Evolutionary conservation across 2,113 vertebrate genomes (phyloP).

Genomic region (Tragulus kanchil): DNA sequence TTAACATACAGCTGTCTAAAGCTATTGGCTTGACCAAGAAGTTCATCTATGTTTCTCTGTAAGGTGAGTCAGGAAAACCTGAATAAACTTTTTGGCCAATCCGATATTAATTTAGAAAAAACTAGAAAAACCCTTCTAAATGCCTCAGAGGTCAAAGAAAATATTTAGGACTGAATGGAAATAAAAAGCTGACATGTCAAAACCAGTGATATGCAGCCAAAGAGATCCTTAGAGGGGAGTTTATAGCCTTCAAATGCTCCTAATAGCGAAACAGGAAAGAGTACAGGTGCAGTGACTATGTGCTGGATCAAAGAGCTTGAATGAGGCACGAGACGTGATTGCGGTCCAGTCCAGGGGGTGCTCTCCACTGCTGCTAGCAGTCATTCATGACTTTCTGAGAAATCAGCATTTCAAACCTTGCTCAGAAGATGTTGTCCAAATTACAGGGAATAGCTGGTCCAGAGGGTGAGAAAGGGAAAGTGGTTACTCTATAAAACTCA

Average conservation of each 20-base stretch:
- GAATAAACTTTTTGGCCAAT: neutral
- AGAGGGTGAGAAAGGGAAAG: conserved; percentile 73
- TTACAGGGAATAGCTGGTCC: conserved; percentile 78
- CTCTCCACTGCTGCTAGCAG: neutral
- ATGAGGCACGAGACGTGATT: neutral
- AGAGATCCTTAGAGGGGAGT: neutral
- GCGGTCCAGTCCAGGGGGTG: neutral
- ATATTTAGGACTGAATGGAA: conserved; percentile 5
- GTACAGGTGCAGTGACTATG: neutral
- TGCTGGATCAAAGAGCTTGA: neutral
- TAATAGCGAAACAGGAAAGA: neutral
- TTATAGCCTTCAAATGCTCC: neutral
- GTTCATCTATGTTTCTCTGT: neutral
- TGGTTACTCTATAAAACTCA: conserved; percentile 67
- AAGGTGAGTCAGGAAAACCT: neutral
- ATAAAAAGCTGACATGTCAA: neutral
- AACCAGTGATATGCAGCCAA: neutral
- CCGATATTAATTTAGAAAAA: neutral
- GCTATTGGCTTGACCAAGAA: neutral
- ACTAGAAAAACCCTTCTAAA: neutral
- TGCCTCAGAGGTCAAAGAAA: neutral
- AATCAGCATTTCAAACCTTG: conserved; percentile 76
- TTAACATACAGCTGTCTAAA: neutral
- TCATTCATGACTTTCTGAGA: conserved; percentile 77
- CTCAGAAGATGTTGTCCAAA: conserved; percentile 71